Conservation (phyloP, 2,797 vertebrate genomes). For the Hypotaenidia philippensis region DNA sequence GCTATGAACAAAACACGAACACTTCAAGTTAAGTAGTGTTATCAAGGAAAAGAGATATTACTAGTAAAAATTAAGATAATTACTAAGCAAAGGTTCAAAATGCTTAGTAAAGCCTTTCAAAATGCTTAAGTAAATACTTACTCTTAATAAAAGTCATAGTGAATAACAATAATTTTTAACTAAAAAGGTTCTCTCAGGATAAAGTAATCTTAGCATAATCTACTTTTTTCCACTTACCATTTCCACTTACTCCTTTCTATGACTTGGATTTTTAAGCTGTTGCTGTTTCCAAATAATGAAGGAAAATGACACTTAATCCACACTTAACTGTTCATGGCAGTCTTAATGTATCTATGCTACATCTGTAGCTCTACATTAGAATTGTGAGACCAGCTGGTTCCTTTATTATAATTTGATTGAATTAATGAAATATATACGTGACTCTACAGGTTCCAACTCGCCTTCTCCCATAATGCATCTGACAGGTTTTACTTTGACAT, state of each 20-base stretch:
- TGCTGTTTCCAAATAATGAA: not conserved
- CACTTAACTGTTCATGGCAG: not conserved
- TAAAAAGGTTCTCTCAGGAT: not conserved
- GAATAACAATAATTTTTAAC: constrained; percentile 8
- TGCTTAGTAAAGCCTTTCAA: not conserved
- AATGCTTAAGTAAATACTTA: not conserved
- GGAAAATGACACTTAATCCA: not conserved
- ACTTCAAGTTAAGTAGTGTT: not conserved
- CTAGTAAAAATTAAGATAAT: not conserved
- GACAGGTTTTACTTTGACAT: not conserved
- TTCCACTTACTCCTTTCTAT: not conserved
- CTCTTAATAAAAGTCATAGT: not conserved
- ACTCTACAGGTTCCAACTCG: not conserved
- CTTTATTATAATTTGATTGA: not conserved
- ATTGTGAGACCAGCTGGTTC: not conserved
- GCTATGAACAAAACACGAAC: not conserved
- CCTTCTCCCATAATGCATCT: not conserved
- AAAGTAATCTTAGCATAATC: not conserved
- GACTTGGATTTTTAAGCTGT: not conserved
- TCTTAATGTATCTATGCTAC: not conserved
- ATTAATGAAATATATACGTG: not conserved
- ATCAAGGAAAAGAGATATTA: too few species aligned
- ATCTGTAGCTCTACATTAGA: not conserved
- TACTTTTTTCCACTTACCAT: not conserved
- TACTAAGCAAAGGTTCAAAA: not conserved